A percentile compares a stretch with the other conserved stretches of the same genome.
phyloP scores from a whole-genome alignment of 2,113 vertebrate genomes.

The Brachyhypopomus gauderio region DNA sequence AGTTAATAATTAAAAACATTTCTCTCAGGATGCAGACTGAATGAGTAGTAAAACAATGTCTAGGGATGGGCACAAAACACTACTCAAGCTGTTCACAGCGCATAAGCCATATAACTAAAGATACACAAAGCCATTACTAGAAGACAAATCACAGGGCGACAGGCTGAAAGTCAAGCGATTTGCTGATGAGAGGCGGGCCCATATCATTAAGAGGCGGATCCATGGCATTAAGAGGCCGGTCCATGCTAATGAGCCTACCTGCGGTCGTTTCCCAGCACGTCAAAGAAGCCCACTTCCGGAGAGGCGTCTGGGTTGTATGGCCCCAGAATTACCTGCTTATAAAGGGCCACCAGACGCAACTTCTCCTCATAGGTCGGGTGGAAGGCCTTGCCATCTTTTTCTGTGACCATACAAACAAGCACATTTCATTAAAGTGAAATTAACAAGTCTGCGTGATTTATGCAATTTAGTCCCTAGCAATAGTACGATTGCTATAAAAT shows the following conservation, averaged over 20 bases:
- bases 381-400: slow-evolving; percentile 98
- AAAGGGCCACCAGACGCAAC: slow-evolving; percentile 91
- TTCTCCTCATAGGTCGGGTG: slow-evolving; percentile 98
- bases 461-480: not conserved
- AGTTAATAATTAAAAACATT: not conserved
- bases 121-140: no score
- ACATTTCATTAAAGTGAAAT: not conserved
- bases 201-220: no score
- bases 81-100: not conserved
- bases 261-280: slow-evolving; percentile 95
- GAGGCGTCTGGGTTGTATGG: slow-evolving; percentile 94
- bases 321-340: slow-evolving; percentile 91
- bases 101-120: no score
- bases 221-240: no score
- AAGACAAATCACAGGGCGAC: no score
- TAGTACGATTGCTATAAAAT: not conserved
- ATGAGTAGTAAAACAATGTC: not conserved
- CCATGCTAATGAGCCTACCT: slow-evolving; percentile 76
- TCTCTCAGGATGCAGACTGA: not conserved
- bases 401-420: slow-evolving; percentile 63
- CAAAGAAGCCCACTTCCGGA: slow-evolving; percentile 98
- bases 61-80: not conserved
- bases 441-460: not conserved
- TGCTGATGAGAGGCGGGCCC: not conserved
- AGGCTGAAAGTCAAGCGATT: no score